These are phyloP conservation scores for Aurelia sp. DNA, from an alignment of 30 jellyfish, hydroid and myxozoan species.

Conservation along the genomic window DNA sequence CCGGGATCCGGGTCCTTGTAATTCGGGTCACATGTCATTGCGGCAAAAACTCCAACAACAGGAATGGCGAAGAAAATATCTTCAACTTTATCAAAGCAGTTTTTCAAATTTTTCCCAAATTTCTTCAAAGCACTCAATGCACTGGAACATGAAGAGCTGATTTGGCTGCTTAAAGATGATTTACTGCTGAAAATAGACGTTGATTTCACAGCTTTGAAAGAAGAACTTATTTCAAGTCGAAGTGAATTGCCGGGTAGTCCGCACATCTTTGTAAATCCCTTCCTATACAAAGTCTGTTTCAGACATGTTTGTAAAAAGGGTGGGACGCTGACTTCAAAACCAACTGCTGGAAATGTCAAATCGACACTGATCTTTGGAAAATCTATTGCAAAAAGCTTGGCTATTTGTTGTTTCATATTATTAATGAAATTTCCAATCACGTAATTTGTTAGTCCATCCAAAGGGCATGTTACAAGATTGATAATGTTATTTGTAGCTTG, in stretches of 20 bases:
- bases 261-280: too few species aligned
- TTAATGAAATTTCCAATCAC: background rate
- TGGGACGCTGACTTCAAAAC: background rate
- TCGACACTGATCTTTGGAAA: constrained; percentile 12
- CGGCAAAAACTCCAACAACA: constrained; percentile 13
- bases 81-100: constrained; percentile 12
- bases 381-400: background rate
- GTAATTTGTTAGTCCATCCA: constrained; percentile 25
- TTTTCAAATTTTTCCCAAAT: background rate
- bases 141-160: background rate
- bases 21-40: constrained; percentile 20
- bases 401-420: background rate
- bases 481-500: background rate
- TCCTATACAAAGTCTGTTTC: background rate
- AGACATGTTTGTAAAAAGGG: background rate
- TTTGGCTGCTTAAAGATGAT: constrained; percentile 5
- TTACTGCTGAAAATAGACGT: background rate
- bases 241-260: background rate
- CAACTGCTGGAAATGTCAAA: background rate
- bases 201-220: background rate
- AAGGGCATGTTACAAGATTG: constrained; percentile 9
- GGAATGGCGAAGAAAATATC: constrained; percentile 17
- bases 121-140: too few species aligned
- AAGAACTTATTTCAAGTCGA: background rate
- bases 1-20: constrained; percentile 23